Conservation (phyloP, 2,797 vertebrate genomes). For the Kryptopterus vitreolus region DNA sequence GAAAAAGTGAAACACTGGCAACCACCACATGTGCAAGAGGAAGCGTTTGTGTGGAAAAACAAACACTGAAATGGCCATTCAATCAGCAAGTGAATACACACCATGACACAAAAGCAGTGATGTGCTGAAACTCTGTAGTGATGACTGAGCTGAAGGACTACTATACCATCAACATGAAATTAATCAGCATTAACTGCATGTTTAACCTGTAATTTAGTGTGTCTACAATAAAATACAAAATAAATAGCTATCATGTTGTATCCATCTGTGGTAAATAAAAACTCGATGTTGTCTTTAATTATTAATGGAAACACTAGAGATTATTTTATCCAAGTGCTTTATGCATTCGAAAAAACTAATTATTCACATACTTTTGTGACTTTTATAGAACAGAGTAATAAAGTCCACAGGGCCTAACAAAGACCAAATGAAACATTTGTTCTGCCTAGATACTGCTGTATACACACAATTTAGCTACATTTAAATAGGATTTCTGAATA, state of each 20-base stretch:
- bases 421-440: background rate
- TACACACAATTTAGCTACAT: background rate
- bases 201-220: slow-evolving; percentile 4
- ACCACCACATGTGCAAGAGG: slow-evolving; percentile 15
- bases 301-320: background rate
- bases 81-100: slow-evolving; percentile 59
- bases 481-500: background rate
- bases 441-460: background rate
- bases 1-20: slow-evolving; percentile 37
- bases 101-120: slow-evolving; percentile 48
- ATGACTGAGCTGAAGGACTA: slow-evolving; percentile 37
- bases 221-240: background rate
- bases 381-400: background rate
- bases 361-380: background rate
- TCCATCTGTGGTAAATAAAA: background rate
- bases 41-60: slow-evolving; percentile 66
- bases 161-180: slow-evolving; percentile 34
- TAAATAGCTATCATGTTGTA: background rate
- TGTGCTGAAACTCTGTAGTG: slow-evolving; percentile 40
- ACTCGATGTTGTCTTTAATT: background rate
- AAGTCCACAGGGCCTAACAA: background rate
- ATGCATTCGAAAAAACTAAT: too few species aligned
- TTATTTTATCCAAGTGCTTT: background rate
- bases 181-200: slow-evolving; percentile 23
- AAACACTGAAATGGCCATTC: slow-evolving; percentile 65